Evolutionary conservation across 2,113 vertebrate species (phyloP), one percentile per base, ranked within the genome.

Genomic region (Halichoerus grypus): DNA sequence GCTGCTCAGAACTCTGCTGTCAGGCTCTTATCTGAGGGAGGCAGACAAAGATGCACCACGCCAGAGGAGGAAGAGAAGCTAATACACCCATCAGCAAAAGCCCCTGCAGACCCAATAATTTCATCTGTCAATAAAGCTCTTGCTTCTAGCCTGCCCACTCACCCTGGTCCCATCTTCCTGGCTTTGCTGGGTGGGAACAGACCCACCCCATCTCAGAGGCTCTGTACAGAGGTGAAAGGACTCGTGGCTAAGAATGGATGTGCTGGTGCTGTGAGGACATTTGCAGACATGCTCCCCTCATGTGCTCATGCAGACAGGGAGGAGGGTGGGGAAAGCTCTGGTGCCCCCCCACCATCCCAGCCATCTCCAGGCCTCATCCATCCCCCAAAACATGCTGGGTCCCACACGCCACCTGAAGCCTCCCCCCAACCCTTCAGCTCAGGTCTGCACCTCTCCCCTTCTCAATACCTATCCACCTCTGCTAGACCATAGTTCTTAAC

Each of bases 141-240:
- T 55, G 77, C 83, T 76, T 88, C 77, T 42, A 67, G 82, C 69
- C 80, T 19, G 15, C 53, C 10, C 7, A 12, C 61, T 39, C 21
- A 36, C 28, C 59, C 57, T 18, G 15, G 55, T 36, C 46, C 55
- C 24, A 57, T 67, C 88, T 83, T 61, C 61, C 55, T 6, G 0
- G 15, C 36, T 74, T 69, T 88, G 46, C n/a, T 85, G 39, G 51
- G 63, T 42, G 55, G 72, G 21, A 51, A 85, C 16, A 83, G 57
- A 74, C 42, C 22, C 67, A 91, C 13, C 77, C 83, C 46, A 74
- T 14, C 51, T 85, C 51, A 16, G 59, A 97, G 33, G 53, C 63
- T 96, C 36, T 74, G 21, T 59, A 69, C 3, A 88, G 88, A 97
- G 82, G 77, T 74, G 39, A 82, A 95, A 53, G 65, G 53, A 85